Percentiles rank a stretch among this genome's conserved stretches.
Evolutionary conservation across 2,888 invertebrate species (phyloP).

Genomic region (Cryptus viduatorius): DNA sequence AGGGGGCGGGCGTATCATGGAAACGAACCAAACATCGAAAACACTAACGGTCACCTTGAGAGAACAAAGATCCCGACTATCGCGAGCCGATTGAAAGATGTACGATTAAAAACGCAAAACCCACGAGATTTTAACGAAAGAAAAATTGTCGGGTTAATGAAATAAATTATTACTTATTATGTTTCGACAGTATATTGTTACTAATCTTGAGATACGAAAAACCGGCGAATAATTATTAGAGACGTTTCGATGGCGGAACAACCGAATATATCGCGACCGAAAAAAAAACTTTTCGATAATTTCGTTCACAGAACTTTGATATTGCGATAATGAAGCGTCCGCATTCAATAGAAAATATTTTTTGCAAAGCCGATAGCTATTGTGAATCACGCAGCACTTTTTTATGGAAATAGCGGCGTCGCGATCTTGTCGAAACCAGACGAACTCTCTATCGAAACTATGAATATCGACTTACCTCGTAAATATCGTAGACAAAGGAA

Average conservation of each 20-base stretch:
- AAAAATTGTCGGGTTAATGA: not conserved
- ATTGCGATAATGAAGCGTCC: not conserved
- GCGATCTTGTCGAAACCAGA: not conserved
- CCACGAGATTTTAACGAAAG: not conserved
- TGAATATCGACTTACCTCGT: slow-evolving; percentile 20
- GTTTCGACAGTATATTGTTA: not conserved
- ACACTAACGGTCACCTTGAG: slow-evolving; percentile 51
- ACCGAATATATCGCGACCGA: not conserved
- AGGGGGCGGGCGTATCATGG: not conserved
- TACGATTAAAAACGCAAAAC: not conserved
- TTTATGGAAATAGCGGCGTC: not conserved
- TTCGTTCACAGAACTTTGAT: not conserved
- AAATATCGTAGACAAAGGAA: not conserved
- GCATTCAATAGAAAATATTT: not conserved
- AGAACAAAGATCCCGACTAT: not conserved
- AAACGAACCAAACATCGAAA: slow-evolving; percentile 35
- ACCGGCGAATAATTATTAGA: not conserved
- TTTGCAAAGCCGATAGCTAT: not conserved
- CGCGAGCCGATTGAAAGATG: not conserved
- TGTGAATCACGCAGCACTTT: not conserved
- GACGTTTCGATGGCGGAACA: not conserved
- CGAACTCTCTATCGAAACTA: not conserved
- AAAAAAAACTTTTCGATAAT: not conserved
- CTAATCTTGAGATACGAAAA: not conserved
- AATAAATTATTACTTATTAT: not conserved